Evolutionary conservation across 2,888 invertebrate species (phyloP).

Genomic region (Linnaemya vulpina): DNA sequence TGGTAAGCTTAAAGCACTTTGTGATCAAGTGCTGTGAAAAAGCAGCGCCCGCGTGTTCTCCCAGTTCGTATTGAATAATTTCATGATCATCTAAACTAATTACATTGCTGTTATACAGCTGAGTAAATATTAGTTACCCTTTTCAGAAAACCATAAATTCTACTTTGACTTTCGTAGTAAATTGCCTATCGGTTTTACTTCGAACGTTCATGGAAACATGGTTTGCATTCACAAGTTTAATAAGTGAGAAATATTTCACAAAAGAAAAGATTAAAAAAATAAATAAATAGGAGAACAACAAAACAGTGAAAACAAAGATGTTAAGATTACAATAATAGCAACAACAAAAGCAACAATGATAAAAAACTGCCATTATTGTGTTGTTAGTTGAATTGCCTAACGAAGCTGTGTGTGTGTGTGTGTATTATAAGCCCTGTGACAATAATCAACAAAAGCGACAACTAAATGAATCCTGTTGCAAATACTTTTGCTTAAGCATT

Average conservation of each 20-base stretch:
- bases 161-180: neutral
- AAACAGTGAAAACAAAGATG: slow-evolving; percentile 55
- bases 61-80: no score
- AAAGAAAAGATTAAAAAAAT: slow-evolving; percentile 1
- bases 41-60: no score
- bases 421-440: slow-evolving; percentile 61
- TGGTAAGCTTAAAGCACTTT: no score
- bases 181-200: neutral
- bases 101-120: no score
- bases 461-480: slow-evolving; percentile 70
- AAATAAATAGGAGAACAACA: slow-evolving; percentile 9
- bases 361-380: slow-evolving; percentile 39
- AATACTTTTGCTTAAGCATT: slow-evolving; percentile 54
- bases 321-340: slow-evolving; percentile 57
- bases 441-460: slow-evolving; percentile 70
- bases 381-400: slow-evolving; percentile 70
- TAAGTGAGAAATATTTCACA: slow-evolving; percentile 14
- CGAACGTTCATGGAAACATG: neutral
- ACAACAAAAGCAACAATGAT: slow-evolving; percentile 34
- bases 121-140: neutral
- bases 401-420: slow-evolving; percentile 51
- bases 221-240: slow-evolving; percentile 32
- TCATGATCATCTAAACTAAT: no score
- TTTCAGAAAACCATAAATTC: neutral
- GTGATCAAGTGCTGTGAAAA: no score